Evolutionary conservation across 2,113 vertebrate species (phyloP), one percentile per base, ranked within the genome.

Genomic region (Pluvianellus socialis): DNA sequence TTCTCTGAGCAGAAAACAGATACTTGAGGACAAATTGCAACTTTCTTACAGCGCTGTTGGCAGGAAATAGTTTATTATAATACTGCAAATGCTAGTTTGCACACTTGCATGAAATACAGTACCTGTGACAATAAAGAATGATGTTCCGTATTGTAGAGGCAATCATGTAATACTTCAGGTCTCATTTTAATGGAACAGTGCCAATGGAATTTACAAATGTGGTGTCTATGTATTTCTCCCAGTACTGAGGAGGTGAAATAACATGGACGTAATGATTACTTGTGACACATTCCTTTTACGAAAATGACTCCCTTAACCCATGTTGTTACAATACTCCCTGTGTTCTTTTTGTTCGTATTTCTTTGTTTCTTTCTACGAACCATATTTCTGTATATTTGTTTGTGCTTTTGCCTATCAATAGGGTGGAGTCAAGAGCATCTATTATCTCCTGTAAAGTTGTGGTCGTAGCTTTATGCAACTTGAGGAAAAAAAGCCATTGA

Each of bases 181-280:
- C 79, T 94, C 83, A 72, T 62, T 89, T 81, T n/a, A 75, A 71
- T 72, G 82, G 79, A 86, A 79, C 55, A 61, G 75, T 83, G 92
- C 72, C 92, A 92, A 55, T 77, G 81, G 86, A 93, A 86, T 95
- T 94, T 93, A 66, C 50, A 90, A 88, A 94, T 79, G 79, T 91
- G 74, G 42, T 71, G 77, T 96, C 85, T 92, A 7, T 95, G 94
- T 94, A 62, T 96, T 96, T 88, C 40, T 79, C 3, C 45, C 53
- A 61, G 28, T 82, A 49, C 33, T 55, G 63, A 82, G 68, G 62
- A 76, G 58, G 63, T 27, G 2, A 87, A 96, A 82, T 72, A 92
- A 72, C 32, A 68, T 73, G 50, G 38, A 92, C 86, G 75, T 77
- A 75, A 74, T 94, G 88, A 96, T 93, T 95, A 56, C 77, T 90